Percentiles rank a stretch among this genome's conserved stretches.
phyloP scores from a whole-genome alignment of 2,797 vertebrate species.

The Serranus cabrilla region DNA sequence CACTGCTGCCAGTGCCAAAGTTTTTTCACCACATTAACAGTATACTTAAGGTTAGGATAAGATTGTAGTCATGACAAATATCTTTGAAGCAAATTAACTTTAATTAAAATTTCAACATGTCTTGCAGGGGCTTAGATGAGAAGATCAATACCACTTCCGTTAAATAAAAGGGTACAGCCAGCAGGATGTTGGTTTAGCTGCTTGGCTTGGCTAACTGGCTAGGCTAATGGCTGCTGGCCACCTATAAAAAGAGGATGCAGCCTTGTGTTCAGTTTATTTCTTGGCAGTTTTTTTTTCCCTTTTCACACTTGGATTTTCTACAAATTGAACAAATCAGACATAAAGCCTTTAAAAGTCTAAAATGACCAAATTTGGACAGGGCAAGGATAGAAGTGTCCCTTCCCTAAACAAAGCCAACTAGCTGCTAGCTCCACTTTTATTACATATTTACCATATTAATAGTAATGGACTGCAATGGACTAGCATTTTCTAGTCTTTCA shows the following conservation, averaged over 20 bases:
- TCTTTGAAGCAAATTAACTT: no score
- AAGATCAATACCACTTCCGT: neutral
- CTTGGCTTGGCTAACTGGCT: neutral
- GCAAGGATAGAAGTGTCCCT: neutral
- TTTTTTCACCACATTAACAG: neutral
- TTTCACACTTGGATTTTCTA: neutral
- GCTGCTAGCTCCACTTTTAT: neutral
- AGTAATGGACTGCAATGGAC: no score
- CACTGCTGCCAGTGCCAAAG: no score
- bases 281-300: neutral
- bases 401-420: neutral
- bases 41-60: neutral
- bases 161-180: slow-evolving; percentile 2
- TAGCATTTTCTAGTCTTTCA: neutral
- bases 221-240: neutral
- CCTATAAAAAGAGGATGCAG: neutral
- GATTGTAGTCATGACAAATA: neutral
- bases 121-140: neutral
- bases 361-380: neutral
- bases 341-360: neutral
- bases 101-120: neutral
- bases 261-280: neutral
- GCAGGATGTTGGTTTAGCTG: slow-evolving; percentile 2
- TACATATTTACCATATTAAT: neutral
- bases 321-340: neutral